Evolutionary conservation across 64 coral and sea anemone species (phyloP).

Genomic region (Porites australiensis): DNA sequence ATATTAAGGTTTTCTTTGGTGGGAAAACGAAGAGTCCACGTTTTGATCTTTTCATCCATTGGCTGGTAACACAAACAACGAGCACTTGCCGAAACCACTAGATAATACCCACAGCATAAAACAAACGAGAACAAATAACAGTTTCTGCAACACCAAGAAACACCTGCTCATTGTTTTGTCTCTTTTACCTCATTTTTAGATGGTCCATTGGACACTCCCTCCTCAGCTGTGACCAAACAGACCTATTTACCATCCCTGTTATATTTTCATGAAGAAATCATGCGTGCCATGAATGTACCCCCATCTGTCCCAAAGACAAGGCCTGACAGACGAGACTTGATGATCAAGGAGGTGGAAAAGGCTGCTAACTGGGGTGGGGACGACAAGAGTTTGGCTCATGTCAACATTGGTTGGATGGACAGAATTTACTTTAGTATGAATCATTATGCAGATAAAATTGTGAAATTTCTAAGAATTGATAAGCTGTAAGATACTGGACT

Average conservation of each 20-base stretch:
- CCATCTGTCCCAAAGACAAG: slow-evolving; percentile 78
- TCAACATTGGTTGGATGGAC: background rate
- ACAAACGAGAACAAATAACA: too few relatives aligned
- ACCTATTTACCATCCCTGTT: slow-evolving; percentile 81
- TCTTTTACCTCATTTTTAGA: slow-evolving; percentile 42
- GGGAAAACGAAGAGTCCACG: too few relatives aligned
- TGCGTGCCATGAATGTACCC: slow-evolving; percentile 66
- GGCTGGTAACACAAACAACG: too few relatives aligned
- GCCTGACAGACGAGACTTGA: slow-evolving; percentile 75
- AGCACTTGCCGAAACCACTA: too few relatives aligned
- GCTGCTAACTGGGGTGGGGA: slow-evolving; percentile 51
- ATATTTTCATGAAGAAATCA: slow-evolving; percentile 97
- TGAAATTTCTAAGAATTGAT: slow-evolving; percentile 45
- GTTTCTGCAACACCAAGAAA: too few relatives aligned
- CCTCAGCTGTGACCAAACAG: slow-evolving; percentile 51
- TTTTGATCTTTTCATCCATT: too few relatives aligned
- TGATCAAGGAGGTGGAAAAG: slow-evolving; percentile 89
- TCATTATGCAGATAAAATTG: background rate
- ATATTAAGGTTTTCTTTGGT: too few relatives aligned
- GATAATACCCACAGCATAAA: too few relatives aligned
- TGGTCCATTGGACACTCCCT: slow-evolving; percentile 71
- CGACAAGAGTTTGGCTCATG: background rate
- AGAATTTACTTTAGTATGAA: slow-evolving; percentile 10
- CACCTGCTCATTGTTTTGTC: background rate
- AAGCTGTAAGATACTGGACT: background rate